Evolutionary conservation across 2,113 vertebrate species (phyloP), one percentile per base, ranked within the genome.

Genomic region (Capreolus pygargus): DNA sequence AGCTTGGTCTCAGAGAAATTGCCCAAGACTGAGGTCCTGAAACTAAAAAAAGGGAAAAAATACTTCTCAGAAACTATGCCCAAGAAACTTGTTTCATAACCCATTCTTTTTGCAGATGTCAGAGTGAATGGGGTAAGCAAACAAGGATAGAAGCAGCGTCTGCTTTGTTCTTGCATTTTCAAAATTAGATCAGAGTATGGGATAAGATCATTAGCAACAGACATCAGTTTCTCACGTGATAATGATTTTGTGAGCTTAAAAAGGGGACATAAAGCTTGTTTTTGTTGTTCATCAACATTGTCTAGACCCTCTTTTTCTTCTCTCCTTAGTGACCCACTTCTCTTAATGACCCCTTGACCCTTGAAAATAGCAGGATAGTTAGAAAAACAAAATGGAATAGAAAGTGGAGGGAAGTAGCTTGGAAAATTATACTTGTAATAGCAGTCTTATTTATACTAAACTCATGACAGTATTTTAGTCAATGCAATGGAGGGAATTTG

Each of bases 21-120:
- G 89, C 54, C 47, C 47, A 95, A 95, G 74, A 93, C 36, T 17
- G 52, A 79, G 36, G 64, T 95, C 36, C 23, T 1, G 45, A 98
- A 97, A 96, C 95, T 89, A 64, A 74, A 84, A 95, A 96, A 94
- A 81, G 25, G 89, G 70, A 30, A 97, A 92, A 94, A 89, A 94
- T 74, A 92, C 79, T 96, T 98, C 97, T 92, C 95, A 86, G 96
- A 98, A 98, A 57, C 28, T 16, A 5, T 96, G 74, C 25, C 86
- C 79, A 89, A 86, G 57, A 91, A 97, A 92, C 87, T 64, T 60
- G 94, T 95, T 98, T 97, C 94, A 95, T 85, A 94, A 96, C 94
- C 67, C 4, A 9, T 87, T 82, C 21, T 83, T 83, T 91, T 96
- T 95, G 84, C 81, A 96, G 90, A 90, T 96, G 81, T 97, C 81